phyloP scores from a whole-genome alignment of 2,797 vertebrate genomes.

The Tokudaia muenninki region DNA sequence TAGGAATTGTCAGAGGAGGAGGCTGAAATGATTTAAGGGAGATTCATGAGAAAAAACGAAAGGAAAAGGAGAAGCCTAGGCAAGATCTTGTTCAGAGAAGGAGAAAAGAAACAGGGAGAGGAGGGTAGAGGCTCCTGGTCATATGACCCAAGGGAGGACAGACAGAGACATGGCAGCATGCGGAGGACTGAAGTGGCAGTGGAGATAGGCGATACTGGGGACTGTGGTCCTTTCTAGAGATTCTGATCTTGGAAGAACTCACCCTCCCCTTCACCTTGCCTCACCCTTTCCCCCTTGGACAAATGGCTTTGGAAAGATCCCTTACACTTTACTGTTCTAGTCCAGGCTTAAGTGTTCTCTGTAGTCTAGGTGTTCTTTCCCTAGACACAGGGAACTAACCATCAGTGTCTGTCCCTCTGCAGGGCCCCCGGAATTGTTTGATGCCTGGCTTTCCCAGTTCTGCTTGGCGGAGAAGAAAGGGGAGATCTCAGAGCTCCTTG shows the following conservation, averaged over 20 bases:
- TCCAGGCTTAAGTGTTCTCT: constrained; percentile 38
- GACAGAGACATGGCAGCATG: not conserved
- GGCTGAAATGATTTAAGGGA: not conserved
- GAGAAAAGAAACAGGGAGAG: not conserved
- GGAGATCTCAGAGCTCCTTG: constrained; percentile 95
- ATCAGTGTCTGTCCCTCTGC: constrained; percentile 58
- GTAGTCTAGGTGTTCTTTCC: constrained; percentile 45
- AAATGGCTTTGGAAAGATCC: constrained; percentile 30
- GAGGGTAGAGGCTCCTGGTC: not conserved
- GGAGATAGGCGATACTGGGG: not conserved
- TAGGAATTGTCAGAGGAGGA: not conserved
- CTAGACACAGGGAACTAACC: constrained; percentile 64
- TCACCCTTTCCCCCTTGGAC: not conserved
- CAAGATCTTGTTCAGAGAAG: not conserved
- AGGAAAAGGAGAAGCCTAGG: not conserved
- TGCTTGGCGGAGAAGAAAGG: constrained; percentile 95
- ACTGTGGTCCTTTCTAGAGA: not conserved
- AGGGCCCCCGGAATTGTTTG: constrained; percentile 95
- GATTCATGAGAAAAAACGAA: not conserved
- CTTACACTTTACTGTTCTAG: not conserved
- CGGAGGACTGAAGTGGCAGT: not conserved
- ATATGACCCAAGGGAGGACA: not conserved
- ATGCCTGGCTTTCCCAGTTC: constrained; percentile 94
- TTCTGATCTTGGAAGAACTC: not conserved
- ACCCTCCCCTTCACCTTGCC: not conserved